A percentile compares a stretch with the other conserved stretches of the same genome.
These are phyloP conservation scores for Crocodylus rhombifer DNA, from an alignment of 2,797 vertebrate species.

Conservation along the genomic window DNA sequence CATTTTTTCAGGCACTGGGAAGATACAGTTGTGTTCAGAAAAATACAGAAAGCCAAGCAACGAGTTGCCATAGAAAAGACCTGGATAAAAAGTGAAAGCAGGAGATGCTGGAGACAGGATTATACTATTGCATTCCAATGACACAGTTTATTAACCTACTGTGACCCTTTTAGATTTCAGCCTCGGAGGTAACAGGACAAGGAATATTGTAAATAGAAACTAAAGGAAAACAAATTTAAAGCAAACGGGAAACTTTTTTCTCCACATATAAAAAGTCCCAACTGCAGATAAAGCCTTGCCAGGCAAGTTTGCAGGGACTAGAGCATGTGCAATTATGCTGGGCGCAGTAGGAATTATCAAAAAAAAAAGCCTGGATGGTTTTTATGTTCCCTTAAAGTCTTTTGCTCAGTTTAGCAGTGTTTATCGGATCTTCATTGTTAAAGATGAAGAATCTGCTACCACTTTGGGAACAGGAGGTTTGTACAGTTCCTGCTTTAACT, in stretches of 20 bases:
- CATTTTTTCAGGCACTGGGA: conserved; percentile 2
- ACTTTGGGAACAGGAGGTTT: conserved; percentile 42
- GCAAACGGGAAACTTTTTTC: conserved; percentile 70
- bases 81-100: neutral
- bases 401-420: conserved; percentile 40
- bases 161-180: conserved; percentile 24
- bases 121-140: neutral
- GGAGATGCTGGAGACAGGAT: neutral
- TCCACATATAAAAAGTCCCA: conserved; percentile 51
- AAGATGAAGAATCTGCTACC: conserved; percentile 34
- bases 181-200: conserved; percentile 52
- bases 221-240: conserved; percentile 54
- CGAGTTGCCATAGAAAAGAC: conserved; percentile 10
- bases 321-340: conserved; percentile 35
- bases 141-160: conserved; percentile 17
- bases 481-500: conserved; percentile 42
- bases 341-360: conserved; percentile 49
- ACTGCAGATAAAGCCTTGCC: neutral
- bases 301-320: conserved; percentile 36
- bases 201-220: conserved; percentile 63
- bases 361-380: conserved; percentile 27
- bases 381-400: conserved; percentile 38
- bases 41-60: neutral
- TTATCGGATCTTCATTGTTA: conserved; percentile 31
- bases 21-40: conserved; percentile 17